Evolutionary conservation across 2,797 vertebrate species (phyloP).

Genomic region (Pantherophis alleghaniensis): DNA sequence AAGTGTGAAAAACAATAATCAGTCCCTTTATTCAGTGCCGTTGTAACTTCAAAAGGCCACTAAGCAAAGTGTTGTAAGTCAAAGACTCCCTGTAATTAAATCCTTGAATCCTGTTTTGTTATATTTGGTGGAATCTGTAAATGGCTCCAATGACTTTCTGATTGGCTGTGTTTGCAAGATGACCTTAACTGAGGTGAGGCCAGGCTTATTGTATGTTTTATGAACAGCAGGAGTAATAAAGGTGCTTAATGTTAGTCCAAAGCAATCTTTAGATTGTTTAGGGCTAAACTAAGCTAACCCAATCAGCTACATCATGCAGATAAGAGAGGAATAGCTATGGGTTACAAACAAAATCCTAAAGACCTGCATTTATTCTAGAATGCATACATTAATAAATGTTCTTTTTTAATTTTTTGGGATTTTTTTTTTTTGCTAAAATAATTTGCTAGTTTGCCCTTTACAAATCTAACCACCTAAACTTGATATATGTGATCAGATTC

Average conservation of each 20-base stretch:
- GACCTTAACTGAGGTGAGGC: background rate
- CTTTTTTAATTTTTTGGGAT: conserved; percentile 7
- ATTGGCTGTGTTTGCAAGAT: background rate
- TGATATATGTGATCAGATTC: background rate
- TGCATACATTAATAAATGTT: background rate
- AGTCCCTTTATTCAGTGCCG: no score
- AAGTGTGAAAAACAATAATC: no score
- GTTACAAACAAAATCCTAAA: background rate
- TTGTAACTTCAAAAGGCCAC: no score
- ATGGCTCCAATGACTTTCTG: background rate
- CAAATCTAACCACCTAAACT: background rate
- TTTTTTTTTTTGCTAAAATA: background rate
- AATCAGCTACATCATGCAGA: background rate
- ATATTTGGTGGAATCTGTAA: background rate
- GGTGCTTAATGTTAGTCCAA: background rate
- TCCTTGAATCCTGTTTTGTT: background rate
- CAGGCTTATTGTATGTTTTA: background rate
- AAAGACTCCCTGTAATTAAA: background rate
- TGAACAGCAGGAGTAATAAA: background rate
- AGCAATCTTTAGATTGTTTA: background rate
- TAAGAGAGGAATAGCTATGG: background rate
- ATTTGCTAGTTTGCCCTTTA: background rate
- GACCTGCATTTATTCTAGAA: background rate
- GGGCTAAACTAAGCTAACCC: background rate
- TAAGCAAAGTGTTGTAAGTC: no score